Percentiles rank a stretch among this genome's conserved stretches.
phyloP scores from a whole-genome alignment of 2,888 invertebrate species.

The Cantharis rustica region DNA sequence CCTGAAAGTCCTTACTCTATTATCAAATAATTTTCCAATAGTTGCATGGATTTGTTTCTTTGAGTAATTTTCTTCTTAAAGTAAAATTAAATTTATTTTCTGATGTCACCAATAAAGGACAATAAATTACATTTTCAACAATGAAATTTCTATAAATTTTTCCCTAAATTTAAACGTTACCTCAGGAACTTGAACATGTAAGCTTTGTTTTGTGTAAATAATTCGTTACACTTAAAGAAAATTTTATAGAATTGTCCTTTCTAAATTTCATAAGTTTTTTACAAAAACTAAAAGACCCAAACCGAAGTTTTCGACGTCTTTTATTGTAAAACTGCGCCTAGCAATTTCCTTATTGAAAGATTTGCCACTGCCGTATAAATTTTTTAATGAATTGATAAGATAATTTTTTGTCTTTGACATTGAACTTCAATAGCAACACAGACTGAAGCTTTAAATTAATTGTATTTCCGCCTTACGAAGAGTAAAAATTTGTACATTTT shows the following conservation, averaged over 20 bases:
- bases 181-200: background rate
- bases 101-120: too few relatives aligned
- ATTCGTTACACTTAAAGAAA: background rate
- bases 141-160: too few relatives aligned
- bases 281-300: background rate
- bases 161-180: background rate
- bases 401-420: background rate
- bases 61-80: too few relatives aligned
- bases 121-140: too few relatives aligned
- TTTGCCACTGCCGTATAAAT: background rate
- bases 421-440: background rate
- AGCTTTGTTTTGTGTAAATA: background rate
- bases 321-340: background rate
- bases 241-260: background rate
- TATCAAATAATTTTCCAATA: too few relatives aligned
- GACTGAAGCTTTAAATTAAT: background rate
- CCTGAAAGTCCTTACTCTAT: too few relatives aligned
- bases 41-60: too few relatives aligned
- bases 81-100: too few relatives aligned
- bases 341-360: background rate
- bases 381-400: background rate
- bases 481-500: background rate
- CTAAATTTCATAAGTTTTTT: background rate
- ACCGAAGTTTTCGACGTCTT: background rate
- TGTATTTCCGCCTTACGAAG: background rate